phyloP scores from a whole-genome alignment of 2,888 invertebrate species.

The Phengaris alcon region DNA sequence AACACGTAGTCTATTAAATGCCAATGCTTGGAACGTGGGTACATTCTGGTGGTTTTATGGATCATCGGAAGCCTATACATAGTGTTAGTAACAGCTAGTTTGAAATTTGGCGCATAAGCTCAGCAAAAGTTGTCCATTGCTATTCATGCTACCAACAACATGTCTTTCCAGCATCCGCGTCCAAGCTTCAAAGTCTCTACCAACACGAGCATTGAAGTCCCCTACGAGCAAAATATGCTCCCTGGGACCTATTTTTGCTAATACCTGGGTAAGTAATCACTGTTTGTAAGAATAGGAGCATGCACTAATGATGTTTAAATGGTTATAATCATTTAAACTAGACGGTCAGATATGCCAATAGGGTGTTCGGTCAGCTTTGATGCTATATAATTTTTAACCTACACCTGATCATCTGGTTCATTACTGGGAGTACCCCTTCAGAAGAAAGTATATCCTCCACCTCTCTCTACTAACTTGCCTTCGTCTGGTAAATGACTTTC shows the following conservation, averaged over 20 bases:
- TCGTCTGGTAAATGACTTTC: slow-evolving; percentile 42
- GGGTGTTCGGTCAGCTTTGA: slow-evolving; percentile 30
- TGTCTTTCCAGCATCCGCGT: too few relatives aligned
- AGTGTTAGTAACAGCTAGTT: slow-evolving; percentile 39
- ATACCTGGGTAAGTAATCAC: slow-evolving; percentile 28
- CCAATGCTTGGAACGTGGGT: slow-evolving; percentile 43
- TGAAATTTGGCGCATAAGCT: slow-evolving; percentile 40
- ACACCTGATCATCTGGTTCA: slow-evolving; percentile 34
- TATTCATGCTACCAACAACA: too few relatives aligned
- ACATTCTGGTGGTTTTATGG: slow-evolving; percentile 44
- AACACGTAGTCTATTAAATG: slow-evolving; percentile 40
- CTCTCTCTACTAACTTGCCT: slow-evolving; percentile 38
- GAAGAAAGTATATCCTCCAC: slow-evolving; percentile 33
- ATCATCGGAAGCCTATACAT: slow-evolving; percentile 41
- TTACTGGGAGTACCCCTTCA: slow-evolving; percentile 34
- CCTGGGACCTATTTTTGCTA: too few relatives aligned
- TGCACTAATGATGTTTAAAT: too few relatives aligned
- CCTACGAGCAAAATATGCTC: too few relatives aligned
- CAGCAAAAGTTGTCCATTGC: slow-evolving; percentile 36
- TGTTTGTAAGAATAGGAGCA: slow-evolving; percentile 27
- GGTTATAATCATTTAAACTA: background rate
- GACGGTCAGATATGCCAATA: slow-evolving; percentile 33
- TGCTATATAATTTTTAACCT: slow-evolving; percentile 31
- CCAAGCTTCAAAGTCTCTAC: too few relatives aligned
- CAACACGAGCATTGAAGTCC: too few relatives aligned